A percentile compares a stretch with the other conserved stretches of the same genome.
Evolutionary conservation across 2,888 invertebrate genomes (phyloP).

Genomic region (Heliconius erato): DNA sequence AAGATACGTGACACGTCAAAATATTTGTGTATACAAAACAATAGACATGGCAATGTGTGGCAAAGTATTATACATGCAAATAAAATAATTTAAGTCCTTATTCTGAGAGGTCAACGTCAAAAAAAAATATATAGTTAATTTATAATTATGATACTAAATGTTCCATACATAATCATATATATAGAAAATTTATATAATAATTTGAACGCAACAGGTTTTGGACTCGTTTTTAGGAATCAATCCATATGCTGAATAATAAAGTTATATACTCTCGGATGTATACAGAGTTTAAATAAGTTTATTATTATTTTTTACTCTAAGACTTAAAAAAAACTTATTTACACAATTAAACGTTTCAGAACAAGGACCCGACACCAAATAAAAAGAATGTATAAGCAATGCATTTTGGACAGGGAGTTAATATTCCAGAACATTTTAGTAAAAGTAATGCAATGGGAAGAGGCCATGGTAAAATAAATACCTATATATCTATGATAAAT

Average conservation of each 20-base stretch:
- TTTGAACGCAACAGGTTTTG: not conserved
- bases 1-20: slow-evolving; percentile 32
- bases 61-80: slow-evolving; percentile 85
- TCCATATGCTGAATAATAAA: too few species aligned
- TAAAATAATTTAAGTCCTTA: slow-evolving; percentile 55
- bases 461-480: slow-evolving; percentile 82
- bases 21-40: slow-evolving; percentile 61
- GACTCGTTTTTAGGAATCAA: not conserved
- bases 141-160: too few species aligned
- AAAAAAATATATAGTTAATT: not conserved
- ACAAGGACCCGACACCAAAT: slow-evolving; percentile 66
- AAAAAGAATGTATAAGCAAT: slow-evolving; percentile 75
- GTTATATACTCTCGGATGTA: too few species aligned
- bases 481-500: slow-evolving; percentile 70
- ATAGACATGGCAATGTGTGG: slow-evolving; percentile 68
- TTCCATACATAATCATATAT: too few species aligned
- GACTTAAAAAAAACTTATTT: not conserved
- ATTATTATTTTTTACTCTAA: too few species aligned
- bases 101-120: not conserved
- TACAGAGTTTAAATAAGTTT: too few species aligned
- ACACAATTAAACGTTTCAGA: not conserved
- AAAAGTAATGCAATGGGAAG: slow-evolving; percentile 73
- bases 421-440: slow-evolving; percentile 52
- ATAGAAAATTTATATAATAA: not conserved
- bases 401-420: slow-evolving; percentile 70